These are phyloP conservation scores for Corythaixoides concolor DNA, from an alignment of 2,113 vertebrate species.

Conservation along the genomic window DNA sequence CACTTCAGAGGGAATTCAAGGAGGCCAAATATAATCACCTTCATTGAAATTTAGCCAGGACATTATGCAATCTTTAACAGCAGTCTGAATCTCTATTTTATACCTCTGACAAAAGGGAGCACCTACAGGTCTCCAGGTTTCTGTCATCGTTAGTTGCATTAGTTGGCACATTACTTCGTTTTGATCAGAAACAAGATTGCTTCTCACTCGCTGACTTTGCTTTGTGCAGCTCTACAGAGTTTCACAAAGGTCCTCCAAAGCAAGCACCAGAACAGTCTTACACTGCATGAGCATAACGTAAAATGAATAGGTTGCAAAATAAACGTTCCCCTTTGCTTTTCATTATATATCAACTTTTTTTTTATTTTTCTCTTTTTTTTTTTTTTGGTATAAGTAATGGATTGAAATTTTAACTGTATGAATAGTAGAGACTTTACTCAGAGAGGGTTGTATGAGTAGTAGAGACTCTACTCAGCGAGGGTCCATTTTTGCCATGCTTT, in stretches of 20 bases:
- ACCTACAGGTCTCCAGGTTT: slow-evolving; percentile 22
- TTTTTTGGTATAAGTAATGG: background rate
- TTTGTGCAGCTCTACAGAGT: slow-evolving; percentile 8
- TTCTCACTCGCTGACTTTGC: background rate
- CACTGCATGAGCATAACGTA: background rate
- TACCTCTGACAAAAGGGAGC: background rate
- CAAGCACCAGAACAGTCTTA: background rate
- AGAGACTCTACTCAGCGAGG: background rate
- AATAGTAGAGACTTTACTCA: background rate
- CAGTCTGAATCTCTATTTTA: background rate
- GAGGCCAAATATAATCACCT: slow-evolving; percentile 12
- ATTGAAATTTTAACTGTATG: background rate
- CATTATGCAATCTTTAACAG: background rate
- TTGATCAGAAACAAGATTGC: slow-evolving; percentile 23
- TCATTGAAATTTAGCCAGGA: background rate
- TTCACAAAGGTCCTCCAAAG: slow-evolving; percentile 18
- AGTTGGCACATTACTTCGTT: background rate
- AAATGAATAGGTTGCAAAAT: slow-evolving; percentile 6
- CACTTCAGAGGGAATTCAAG: background rate
- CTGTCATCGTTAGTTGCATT: slow-evolving; percentile 10
- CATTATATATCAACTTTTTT: background rate
- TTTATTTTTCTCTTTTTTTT: background rate
- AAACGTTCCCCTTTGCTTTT: background rate
- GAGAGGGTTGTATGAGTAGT: background rate
- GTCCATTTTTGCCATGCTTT: background rate